Percentiles rank a stretch among this genome's conserved stretches.
phyloP scores from a whole-genome alignment of 2,888 invertebrate genomes.

The Caenorhabditis sulstoni region DNA sequence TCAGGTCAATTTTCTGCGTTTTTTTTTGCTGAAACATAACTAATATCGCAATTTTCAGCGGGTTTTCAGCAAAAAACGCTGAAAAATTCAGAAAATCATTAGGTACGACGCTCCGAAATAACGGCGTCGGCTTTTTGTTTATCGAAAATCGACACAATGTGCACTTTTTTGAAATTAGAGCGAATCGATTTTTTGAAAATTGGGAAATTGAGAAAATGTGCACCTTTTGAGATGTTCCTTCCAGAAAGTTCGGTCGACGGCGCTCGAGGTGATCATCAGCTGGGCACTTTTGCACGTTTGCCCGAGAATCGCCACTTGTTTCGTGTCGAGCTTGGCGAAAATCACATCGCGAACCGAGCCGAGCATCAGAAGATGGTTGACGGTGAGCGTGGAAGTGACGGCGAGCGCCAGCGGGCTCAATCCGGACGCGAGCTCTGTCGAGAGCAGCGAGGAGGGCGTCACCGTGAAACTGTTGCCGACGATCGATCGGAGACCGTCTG shows the following conservation, averaged over 20 bases:
- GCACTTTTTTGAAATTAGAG: no score
- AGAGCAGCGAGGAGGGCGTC: conserved; percentile 25
- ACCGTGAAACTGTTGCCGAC: conserved; percentile 24
- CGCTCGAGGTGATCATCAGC: conserved; percentile 11
- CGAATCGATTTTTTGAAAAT: no score
- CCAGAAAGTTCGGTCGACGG: conserved; percentile 49
- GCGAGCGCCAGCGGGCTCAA: conserved; percentile 25
- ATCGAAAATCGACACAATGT: no score
- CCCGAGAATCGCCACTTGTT: conserved; percentile 16
- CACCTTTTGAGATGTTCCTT: conserved; percentile 32
- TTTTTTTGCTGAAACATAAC: no score
- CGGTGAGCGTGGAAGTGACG: conserved; percentile 21
- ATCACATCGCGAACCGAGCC: conserved; percentile 20
- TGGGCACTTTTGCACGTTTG: conserved; percentile 5
- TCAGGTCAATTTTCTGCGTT: no score
- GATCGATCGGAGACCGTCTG: conserved; percentile 45
- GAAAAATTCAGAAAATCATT: no score
- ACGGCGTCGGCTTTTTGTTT: no score
- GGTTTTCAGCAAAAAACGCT: no score
- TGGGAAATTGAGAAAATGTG: no score
- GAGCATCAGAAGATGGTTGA: conserved; percentile 42
- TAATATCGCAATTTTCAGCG: no score
- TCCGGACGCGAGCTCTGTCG: conserved; percentile 7
- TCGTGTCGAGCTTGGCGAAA: conserved; percentile 6
- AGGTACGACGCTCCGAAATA: no score